Conservation (phyloP, 2,113 vertebrate species). For the Elaphurus davidianus region DNA sequence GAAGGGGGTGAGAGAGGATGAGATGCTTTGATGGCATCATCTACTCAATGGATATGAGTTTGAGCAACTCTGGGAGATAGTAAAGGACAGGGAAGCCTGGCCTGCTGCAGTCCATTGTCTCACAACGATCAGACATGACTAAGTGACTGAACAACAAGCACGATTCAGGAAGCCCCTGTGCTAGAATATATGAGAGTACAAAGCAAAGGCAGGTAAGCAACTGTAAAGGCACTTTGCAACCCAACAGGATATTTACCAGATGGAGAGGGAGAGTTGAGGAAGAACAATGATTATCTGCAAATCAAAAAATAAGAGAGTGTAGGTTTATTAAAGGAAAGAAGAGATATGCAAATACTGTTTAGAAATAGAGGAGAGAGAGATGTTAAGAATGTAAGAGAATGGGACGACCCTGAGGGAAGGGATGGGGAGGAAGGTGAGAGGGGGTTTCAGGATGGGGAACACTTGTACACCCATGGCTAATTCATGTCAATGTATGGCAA, state of each 20-base stretch:
- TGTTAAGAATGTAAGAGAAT: background rate
- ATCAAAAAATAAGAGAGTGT: background rate
- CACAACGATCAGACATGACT: too few relatives aligned
- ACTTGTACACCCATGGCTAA: too few relatives aligned
- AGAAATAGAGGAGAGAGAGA: background rate
- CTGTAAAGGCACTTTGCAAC: background rate
- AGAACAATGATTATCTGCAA: background rate
- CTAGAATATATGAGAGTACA: background rate
- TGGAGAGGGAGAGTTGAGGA: background rate
- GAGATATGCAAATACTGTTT: background rate
- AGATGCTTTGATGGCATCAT: too few relatives aligned
- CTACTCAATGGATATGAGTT: too few relatives aligned
- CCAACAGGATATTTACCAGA: background rate
- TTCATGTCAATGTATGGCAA: background rate
- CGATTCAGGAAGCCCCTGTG: too few relatives aligned
- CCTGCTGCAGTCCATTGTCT: too few relatives aligned
- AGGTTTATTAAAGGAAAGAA: background rate
- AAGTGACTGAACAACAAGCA: too few relatives aligned
- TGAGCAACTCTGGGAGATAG: too few relatives aligned
- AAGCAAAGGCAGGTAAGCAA: background rate
- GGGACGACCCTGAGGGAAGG: background rate
- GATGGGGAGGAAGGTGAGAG: background rate
- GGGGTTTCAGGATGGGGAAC: too few relatives aligned
- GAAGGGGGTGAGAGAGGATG: too few relatives aligned
- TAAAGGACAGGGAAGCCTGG: too few relatives aligned